Evolutionary conservation across 2,888 invertebrate genomes (phyloP).

Genomic region (Torymus aiolomorphi): DNA sequence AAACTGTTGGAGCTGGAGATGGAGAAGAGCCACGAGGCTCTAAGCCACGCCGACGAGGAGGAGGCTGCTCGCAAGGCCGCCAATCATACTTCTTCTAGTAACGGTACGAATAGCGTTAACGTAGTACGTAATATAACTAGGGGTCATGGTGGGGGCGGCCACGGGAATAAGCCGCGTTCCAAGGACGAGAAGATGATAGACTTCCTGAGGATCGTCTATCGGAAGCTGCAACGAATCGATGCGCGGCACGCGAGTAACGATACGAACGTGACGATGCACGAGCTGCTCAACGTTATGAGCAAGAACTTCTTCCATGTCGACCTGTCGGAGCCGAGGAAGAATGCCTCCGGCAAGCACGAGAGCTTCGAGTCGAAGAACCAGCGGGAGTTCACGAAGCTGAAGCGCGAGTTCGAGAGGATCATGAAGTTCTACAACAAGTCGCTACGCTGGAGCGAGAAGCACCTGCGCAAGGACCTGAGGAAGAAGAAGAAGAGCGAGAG

Average conservation of each 20-base stretch:
- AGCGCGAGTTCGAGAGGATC: conserved; percentile 72
- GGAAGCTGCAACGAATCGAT: conserved; percentile 72
- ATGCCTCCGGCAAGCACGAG: conserved; percentile 64
- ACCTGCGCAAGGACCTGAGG: conserved; percentile 68
- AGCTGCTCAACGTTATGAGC: conserved; percentile 72
- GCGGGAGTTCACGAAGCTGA: conserved; percentile 71
- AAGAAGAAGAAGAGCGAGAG: conserved; percentile 63
- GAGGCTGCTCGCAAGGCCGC: conserved; percentile 27
- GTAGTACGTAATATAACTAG: conserved; percentile 49
- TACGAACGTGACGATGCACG: conserved; percentile 73
- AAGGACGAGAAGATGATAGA: conserved; percentile 73
- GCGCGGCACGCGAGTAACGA: conserved; percentile 67
- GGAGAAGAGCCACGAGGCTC: conserved; percentile 67
- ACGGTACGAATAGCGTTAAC: conserved; percentile 47
- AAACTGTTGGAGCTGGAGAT: conserved; percentile 71
- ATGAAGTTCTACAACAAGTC: conserved; percentile 73
- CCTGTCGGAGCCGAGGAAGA: conserved; percentile 67
- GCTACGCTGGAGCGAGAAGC: conserved; percentile 72
- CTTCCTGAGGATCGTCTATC: conserved; percentile 71
- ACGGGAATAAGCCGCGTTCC: conserved; percentile 62
- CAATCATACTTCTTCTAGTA: conserved; percentile 29
- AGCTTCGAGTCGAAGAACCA: conserved; percentile 69
- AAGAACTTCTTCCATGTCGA: conserved; percentile 74
- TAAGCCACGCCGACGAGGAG: conserved; percentile 57
- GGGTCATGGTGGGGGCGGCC: conserved; percentile 40